Base-by-base conservation (phyloP, 2,113 vertebrate genomes). In the Ia io region DNA sequence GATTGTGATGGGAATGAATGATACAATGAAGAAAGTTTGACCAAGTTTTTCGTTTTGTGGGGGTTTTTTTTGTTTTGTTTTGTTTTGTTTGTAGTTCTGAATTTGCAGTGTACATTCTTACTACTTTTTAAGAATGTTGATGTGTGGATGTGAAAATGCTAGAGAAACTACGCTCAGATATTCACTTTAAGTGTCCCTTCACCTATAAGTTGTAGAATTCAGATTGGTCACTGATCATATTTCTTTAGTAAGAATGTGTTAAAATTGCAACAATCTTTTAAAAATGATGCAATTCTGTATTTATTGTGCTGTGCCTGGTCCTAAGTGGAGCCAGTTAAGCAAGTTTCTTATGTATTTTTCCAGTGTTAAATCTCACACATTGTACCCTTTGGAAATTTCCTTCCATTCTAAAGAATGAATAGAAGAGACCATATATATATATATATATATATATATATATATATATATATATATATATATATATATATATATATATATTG, bases 291-390 rank as follows among this genome's bases (percentile, higher is more conserved):
- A 97, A 95, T 97, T 98, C 97, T 98, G 95, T 98, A 98, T 98
- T 98, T 98, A 98, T 98, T 98, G 98, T 98, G 97, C 98, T 98
- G 94, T 98, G 94, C 92, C 97, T 98, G 93, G 96, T 97, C 98
- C 96, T 92, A 93, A 97, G 89, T 96, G 97, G 98, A 98, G 98
- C 98, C 98, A 98, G 97, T 98, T 98, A 96, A 97, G 97, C 95
- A 96, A 98, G 98, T 98, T 98, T 98, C 98, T 88, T 97, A 97
- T 96, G 97, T 98, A 97, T 98, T 98, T 98, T 98, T 97, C 97
- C 97, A 97, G 98, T 98, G 98, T 98, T 98, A 96, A 98, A 90
- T 98, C 98, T 98, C 97, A 97, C 97, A 98, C 97, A 97, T 93
- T 95, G 95, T 98, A 94, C 78, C 96, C 96, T 97, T 97, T 85